Percentiles rank a stretch among this genome's conserved stretches.
phyloP scores from a whole-genome alignment of 2,113 vertebrate genomes.

The Zapornia atra region DNA sequence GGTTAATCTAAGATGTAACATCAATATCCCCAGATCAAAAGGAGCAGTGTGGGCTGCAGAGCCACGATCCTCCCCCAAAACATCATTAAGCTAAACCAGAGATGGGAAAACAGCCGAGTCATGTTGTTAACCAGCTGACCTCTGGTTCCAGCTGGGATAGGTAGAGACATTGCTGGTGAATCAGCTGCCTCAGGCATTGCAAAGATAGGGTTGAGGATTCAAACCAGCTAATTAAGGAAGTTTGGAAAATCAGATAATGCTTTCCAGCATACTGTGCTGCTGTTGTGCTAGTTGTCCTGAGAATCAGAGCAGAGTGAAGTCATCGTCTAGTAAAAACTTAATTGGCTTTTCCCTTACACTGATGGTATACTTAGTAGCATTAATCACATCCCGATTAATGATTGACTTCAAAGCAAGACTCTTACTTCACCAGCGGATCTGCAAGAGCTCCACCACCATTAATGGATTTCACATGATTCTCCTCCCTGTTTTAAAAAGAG shows the following conservation, averaged over 20 bases:
- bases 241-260: not conserved
- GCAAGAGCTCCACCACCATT: not conserved
- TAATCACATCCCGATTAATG: slow-evolving; percentile 4
- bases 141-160: not conserved
- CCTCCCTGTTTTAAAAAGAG: not conserved
- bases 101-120: not conserved
- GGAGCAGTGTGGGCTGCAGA: not conserved
- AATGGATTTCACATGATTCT: not conserved
- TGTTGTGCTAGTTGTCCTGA: not conserved
- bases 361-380: not conserved
- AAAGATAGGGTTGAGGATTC: not conserved
- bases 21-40: not conserved
- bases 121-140: not conserved
- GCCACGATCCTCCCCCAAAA: not conserved
- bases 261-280: not conserved
- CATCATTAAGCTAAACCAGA: not conserved
- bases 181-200: not conserved
- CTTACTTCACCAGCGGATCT: not conserved
- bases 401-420: not conserved
- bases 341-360: not conserved
- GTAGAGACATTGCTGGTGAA: not conserved
- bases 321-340: not conserved
- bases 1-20: not conserved
- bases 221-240: not conserved
- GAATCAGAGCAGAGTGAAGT: not conserved